Base-by-base conservation (phyloP, 1,140 invertebrate species). In the Pachypsylla venusta region DNA sequence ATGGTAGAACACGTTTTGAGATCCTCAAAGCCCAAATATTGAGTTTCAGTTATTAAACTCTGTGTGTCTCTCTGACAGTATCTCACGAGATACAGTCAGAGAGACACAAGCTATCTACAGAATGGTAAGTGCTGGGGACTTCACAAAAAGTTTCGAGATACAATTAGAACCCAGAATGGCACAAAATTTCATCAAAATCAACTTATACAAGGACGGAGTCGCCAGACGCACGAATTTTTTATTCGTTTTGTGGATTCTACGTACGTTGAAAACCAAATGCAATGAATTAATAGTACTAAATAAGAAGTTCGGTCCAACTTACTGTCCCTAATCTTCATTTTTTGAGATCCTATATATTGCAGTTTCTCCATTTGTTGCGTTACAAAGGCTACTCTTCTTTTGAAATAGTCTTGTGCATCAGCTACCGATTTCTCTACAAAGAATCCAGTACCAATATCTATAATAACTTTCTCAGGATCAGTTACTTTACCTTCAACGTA, bases 371-470 rank as follows among this genome's bases (percentile, higher is more conserved):
- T 94, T 76, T 95, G 89, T 70, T 92, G 85, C 1, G 87, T 88
- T 0, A 96, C 81, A 79, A 88, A 96, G 61, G 85, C 80, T 0
- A 91, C 83, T 78, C 91, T 92, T 60, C 91, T 79, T 72, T 87
- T 86, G 69, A 96, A 96, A 68, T 95, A 96, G 67, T 93, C 85
- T 70, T 89, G 88, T 0, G 87, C 89, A 62, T 82, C 81, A 7
- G 39, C 12, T 61, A 54, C 65, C 68, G 87, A 85, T 77, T 93
- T 90, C 71, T 93, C 84, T n/a, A 87, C 85, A 75, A 87, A 96
- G 71, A 96, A 97, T 63, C 92, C 90, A 59, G 93, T 95, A 53
- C 93, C 93, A 70, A 97, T 85, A 71, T 96, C 92, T 60, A 96
- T 84, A 12, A 95, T 73, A 22, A 95, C 89, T 71, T 85, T 85